Base-by-base conservation (phyloP, 1,140 invertebrate species). In the Ooceraea biroi region DNA sequence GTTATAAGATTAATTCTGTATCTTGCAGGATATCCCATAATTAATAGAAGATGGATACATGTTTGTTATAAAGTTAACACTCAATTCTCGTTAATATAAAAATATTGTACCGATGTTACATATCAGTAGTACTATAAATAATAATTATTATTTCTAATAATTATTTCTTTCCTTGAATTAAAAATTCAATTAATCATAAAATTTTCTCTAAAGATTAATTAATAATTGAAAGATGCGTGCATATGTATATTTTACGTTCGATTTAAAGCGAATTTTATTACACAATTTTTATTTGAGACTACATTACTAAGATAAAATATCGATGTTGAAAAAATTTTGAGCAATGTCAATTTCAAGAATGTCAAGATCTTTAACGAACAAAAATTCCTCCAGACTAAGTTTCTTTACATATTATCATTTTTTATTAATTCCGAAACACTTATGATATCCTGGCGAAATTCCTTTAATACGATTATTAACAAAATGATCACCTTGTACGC, bases 401-500 rank as follows among this genome's bases (percentile, higher is more conserved):
- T 25, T 73, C 4, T 1, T 60, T 57, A 57, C 30, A n/a, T 36
- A 11, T n/a, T 36, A 36, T 44, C 14, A n/a, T n/a, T 60, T 10
- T 76, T 12, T 25, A n/a, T n/a, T 17, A 76, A 63, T 76, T 50
- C 44, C 27, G 25, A 8, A 12, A 50, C 44, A 36, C 25, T 22
- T 36, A 3, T 14, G n/a, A 46, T 50, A 63, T 77, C 25, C 12
- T 27, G 4, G 19, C 14, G 41, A 55, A 63, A 11, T 8, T 27
- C 1, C 25, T 11, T 3, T 50, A n/a, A 78, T 55, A 55, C 12
- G n/a, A 80, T 80, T 12, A 44, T 80, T 50, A 19, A 76, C 50
- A 58, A 66, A 80, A 61, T 91, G 93, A 93, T 95, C 96, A 99
- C 98, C 98, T 98, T 98, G 97, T 80, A 98, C 97, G 93, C 97